These are phyloP conservation scores for Chlorospingus flavigularis DNA, from an alignment of 2,797 vertebrate genomes.

Conservation along the genomic window DNA sequence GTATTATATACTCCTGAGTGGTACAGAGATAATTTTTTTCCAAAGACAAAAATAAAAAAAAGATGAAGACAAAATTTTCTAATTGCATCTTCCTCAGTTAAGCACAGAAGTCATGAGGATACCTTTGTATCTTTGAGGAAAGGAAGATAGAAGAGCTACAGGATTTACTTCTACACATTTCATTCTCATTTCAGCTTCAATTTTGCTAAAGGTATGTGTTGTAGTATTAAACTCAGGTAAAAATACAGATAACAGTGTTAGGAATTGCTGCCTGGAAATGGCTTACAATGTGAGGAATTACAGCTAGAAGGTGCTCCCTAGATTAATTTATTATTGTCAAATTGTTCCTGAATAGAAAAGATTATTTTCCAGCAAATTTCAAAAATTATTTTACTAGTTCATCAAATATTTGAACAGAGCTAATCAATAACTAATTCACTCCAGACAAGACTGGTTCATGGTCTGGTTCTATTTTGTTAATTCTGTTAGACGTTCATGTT, in stretches of 20 bases:
- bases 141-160: not conserved
- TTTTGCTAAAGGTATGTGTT: not conserved
- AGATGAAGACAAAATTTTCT: not conserved
- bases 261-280: not conserved
- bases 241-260: not conserved
- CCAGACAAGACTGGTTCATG: not conserved
- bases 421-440: not conserved
- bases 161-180: not conserved
- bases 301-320: accelerated
- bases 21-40: not conserved
- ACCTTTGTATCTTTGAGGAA: too few relatives aligned
- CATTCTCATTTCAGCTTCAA: not conserved
- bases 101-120: not conserved
- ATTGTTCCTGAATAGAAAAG: not conserved
- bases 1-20: not conserved
- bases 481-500: not conserved
- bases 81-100: not conserved
- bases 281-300: not conserved
- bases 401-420: not conserved
- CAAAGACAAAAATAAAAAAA: not conserved
- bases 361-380: not conserved
- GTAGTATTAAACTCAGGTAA: not conserved
- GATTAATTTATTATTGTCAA: not conserved
- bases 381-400: not conserved
- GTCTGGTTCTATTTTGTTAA: not conserved